Conservation (phyloP, 1,140 invertebrate genomes). For the Octopus sinensis region DNA sequence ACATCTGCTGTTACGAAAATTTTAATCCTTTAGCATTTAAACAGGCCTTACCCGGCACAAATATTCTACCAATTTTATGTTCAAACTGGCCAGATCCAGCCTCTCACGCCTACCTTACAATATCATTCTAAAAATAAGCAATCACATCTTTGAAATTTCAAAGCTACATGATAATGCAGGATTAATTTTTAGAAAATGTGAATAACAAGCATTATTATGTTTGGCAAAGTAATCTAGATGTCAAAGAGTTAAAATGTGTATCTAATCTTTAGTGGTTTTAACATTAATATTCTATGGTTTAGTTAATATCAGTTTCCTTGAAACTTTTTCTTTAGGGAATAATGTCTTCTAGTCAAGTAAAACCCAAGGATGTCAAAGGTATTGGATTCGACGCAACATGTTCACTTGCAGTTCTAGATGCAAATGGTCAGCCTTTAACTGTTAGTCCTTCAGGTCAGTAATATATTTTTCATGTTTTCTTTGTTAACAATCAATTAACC, state of each 20-base stretch:
- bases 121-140: too few species aligned
- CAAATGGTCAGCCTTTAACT: conserved; percentile 69
- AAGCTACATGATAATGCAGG: too few species aligned
- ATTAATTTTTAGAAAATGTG: neutral
- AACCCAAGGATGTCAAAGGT: conserved; percentile 66
- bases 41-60: too few species aligned
- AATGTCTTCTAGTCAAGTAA: conserved; percentile 42
- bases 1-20: too few species aligned
- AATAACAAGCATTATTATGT: neutral
- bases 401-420: conserved; percentile 80
- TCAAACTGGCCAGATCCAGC: too few species aligned
- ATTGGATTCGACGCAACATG: conserved; percentile 96
- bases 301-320: neutral
- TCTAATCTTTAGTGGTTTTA: neutral
- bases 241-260: neutral
- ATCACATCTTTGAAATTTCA: too few species aligned
- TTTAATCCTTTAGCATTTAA: too few species aligned
- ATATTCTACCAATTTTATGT: too few species aligned
- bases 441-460: conserved; percentile 69
- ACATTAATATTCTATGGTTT: neutral
- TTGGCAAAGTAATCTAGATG: neutral
- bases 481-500: too few species aligned
- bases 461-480: neutral
- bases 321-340: conserved; percentile 26
- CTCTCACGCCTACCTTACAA: too few species aligned